Evolutionary conservation across 2,888 invertebrate species (phyloP), one percentile per base, ranked within the genome.

Genomic region (Thyatira batis): DNA sequence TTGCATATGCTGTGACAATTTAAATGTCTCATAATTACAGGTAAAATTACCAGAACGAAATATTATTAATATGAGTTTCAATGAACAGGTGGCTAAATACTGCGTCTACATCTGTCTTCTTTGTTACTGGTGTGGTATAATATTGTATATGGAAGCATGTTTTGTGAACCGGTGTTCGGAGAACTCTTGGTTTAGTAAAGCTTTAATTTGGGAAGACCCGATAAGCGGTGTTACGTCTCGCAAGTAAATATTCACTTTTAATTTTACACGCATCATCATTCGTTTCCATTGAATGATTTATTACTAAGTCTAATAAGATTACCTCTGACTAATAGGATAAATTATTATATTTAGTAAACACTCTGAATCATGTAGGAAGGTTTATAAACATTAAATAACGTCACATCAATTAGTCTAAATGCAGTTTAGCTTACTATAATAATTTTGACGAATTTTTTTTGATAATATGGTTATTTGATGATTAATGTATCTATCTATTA

Each of bases 121-220:
- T 39, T 88, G 89, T 60, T 93, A 93, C 66, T 93, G 92, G 92
- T 89, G 87, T 51, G 92, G 92, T n/a, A 82, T 92, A n/a, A 80
- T 92, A 49, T 73, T 93, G 33, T 93, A 81, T 63, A 85, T 92
- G 83, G 89, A 90, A 60, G 84, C 93, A 17, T 93, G 93, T 71
- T 92, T 92, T 61, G 85, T 89, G 20, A 81, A 69, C 54, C 78
- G 87, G 54, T 93, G 93, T 62, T 78, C 87, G 2, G 82, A 89
- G 68, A 79, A 84, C 57, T 92, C 93, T 11, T 93, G 93, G 93
- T 92, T 87, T 59, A 81, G 71, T 46, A 82, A 67, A 61, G 87
- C 86, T 20, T 62, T 88, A 54, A 76, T 73, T 52, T 80, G 78
- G 78, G 82, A 85, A 55, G 69, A 79, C 49, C 60, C 68, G 39